These are phyloP conservation scores for Drosophila koepferae DNA, from an alignment of 2,888 invertebrate genomes.

Conservation along the genomic window DNA sequence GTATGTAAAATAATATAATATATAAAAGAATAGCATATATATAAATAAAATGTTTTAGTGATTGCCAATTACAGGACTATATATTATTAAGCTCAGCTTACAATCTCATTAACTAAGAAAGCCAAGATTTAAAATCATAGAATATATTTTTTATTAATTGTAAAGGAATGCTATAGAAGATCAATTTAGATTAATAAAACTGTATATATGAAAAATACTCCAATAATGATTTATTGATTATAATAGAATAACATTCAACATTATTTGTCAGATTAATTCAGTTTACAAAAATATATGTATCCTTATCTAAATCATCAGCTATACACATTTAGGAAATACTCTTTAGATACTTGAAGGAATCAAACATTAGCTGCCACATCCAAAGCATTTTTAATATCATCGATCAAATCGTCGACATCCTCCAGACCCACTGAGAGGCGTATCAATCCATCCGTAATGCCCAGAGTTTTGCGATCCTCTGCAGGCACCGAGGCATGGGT, in stretches of 20 bases:
- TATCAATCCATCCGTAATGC: constrained; percentile 93
- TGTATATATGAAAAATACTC: no score
- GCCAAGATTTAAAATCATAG: background rate
- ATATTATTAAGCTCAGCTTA: background rate
- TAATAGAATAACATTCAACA: background rate
- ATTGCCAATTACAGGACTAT: background rate
- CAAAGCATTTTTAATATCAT: constrained; percentile 94
- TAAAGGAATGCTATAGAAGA: no score
- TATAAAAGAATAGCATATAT: no score
- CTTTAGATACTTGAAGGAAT: background rate
- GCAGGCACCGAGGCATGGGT: constrained; percentile 96
- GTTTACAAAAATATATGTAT: background rate
- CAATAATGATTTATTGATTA: background rate
- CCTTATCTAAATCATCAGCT: background rate
- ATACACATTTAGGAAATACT: no score
- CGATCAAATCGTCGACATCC: constrained; percentile 92
- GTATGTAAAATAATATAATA: no score
- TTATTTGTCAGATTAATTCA: background rate
- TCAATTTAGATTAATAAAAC: no score
- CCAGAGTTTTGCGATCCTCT: constrained; percentile 89
- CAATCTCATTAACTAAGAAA: background rate
- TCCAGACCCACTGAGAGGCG: constrained; percentile 96
- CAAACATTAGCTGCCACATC: constrained; percentile 84
- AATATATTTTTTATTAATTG: background rate
- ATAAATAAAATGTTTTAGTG: background rate